Percentiles rank a stretch among this genome's conserved stretches.
Conservation (phyloP, 2,797 vertebrate species). For the Bryconaethiops microstoma region DNA sequence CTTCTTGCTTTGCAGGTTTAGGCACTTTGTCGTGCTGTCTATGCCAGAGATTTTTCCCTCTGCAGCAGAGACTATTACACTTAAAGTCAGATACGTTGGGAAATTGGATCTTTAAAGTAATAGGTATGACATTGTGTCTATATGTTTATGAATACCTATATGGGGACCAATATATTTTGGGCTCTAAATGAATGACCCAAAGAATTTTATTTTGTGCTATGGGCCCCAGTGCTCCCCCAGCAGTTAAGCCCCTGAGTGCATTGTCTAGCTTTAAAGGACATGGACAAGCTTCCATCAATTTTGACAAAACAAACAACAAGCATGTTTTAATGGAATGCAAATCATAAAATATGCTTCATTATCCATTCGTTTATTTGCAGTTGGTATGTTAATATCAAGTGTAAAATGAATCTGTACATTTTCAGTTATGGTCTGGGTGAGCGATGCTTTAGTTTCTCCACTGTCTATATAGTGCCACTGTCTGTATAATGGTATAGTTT, state of each 20-base stretch:
- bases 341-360: background rate
- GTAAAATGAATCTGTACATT: background rate
- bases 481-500: too few species aligned
- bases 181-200: too few species aligned
- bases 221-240: too few species aligned
- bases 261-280: too few species aligned
- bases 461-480: too few species aligned
- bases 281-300: too few species aligned
- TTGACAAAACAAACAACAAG: background rate
- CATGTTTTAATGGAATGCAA: background rate
- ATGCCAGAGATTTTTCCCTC: background rate
- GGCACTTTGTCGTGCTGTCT: background rate
- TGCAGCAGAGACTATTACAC: background rate
- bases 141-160: too few species aligned
- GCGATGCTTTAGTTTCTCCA: background rate
- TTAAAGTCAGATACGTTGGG: background rate
- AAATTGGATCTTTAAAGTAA: too few species aligned
- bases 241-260: too few species aligned
- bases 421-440: background rate
- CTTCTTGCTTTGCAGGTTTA: background rate
- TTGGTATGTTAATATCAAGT: background rate
- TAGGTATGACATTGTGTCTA: too few species aligned
- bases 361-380: background rate
- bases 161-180: too few species aligned
- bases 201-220: too few species aligned